Evolutionary conservation across 2,797 vertebrate genomes (phyloP).

Genomic region (Harpagifer antarcticus): DNA sequence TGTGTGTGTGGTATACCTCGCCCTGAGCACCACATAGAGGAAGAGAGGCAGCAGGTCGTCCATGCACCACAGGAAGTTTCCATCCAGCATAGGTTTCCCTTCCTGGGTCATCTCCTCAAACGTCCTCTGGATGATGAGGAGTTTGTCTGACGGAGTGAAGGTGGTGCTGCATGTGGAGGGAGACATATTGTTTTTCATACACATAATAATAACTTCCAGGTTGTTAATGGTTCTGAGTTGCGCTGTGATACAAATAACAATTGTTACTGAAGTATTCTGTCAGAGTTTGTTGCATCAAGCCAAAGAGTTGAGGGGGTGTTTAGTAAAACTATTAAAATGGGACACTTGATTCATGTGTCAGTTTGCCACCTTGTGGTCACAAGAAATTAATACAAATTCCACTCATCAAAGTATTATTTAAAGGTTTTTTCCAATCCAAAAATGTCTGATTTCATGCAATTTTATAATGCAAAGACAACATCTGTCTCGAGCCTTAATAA

Average conservation of each 20-base stretch:
- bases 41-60: conserved; percentile 97
- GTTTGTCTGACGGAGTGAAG: conserved; percentile 95
- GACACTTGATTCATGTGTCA: not conserved
- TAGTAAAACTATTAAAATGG: not conserved
- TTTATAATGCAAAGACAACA: not conserved
- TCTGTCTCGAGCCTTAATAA: not conserved
- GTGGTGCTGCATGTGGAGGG: conserved; percentile 86
- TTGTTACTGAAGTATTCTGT: not conserved
- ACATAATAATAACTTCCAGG: not conserved
- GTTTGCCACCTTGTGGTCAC: not conserved
- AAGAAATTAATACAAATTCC: not conserved
- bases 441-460: not conserved
- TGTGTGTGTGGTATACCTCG: conserved; percentile 83
- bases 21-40: conserved; percentile 96
- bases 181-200: not conserved
- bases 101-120: conserved; percentile 97
- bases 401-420: not conserved
- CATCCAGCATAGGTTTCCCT: conserved; percentile 87
- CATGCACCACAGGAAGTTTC: conserved; percentile 96
- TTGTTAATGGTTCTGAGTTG: not conserved
- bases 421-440: not conserved
- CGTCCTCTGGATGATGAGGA: conserved; percentile 94
- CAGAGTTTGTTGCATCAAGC: not conserved
- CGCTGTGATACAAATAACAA: not conserved
- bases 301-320: too few species aligned